Base-by-base conservation (phyloP, 2,888 invertebrate genomes). In the Brenthis daphne region DNA sequence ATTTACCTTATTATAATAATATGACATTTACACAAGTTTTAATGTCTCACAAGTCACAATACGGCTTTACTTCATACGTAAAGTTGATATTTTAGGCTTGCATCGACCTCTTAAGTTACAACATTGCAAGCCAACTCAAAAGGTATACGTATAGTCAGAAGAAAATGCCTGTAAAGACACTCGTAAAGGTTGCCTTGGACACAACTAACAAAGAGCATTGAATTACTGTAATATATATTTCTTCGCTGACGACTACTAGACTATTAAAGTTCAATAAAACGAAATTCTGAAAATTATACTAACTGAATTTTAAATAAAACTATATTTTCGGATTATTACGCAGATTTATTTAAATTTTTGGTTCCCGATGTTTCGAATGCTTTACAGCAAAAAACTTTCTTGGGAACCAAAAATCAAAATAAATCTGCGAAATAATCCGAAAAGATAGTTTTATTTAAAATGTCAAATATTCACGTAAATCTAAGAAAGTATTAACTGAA, bases 161-260 rank as follows among this genome's bases (percentile, higher is more conserved):
- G 53, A 53, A 63, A 53, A 53, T 53, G 53, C 16, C 53, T 53
- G 29, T 53, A 53, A 63, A 37, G 53, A 60, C 60, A 60, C 48
- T 50, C 60, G n/a, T 60, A 47, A 60, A 60, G 50, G 60, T 48
- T 50, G 8, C 33, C 57, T 33, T 29, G 48, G 48, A 50, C 60
- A 11, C 50, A 60, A 60, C 60, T 60, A 60, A 58, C 48, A 48
- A 60, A 60, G 29, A n/a, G 11, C 29, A 50, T 60, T 50, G 58
- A 58, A 58, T 48, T 58, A 47, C 48, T 14, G 58, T 58, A n/a
- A 48, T 58, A 48, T 58, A 24, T 8, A 8, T 0, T 50, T 48
- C 50, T 33, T 12, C 60, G 29, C 50, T 60, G 60, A 50, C 50
- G 33, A 60, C 29, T 60, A 60, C 48, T 33, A 60, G 50, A 60